phyloP scores from a whole-genome alignment of 2,113 vertebrate species.

The Cyrtonyx montezumae region DNA sequence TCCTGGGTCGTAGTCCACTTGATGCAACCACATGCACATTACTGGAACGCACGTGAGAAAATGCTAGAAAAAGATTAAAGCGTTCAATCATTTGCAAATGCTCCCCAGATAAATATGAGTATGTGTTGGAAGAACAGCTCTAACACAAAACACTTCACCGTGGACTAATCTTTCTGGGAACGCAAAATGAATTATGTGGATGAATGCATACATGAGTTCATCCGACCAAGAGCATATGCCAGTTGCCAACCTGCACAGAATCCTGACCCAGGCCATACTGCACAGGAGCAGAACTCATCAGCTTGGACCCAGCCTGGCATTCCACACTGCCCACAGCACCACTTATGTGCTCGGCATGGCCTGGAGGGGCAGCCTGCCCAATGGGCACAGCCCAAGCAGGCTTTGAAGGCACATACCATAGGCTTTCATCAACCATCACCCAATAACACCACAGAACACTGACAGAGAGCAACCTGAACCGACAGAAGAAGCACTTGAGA shows the following conservation, averaged over 20 bases:
- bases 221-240: fast-evolving
- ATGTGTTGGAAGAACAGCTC: not conserved
- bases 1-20: slow-evolving; percentile 6
- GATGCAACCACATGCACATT: not conserved
- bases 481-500: not conserved
- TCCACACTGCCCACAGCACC: not conserved
- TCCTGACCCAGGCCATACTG: fast-evolving
- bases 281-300: not conserved
- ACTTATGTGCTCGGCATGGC: fast-evolving
- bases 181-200: not conserved
- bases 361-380: not conserved
- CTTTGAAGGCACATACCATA: not conserved
- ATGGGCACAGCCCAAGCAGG: not conserved
- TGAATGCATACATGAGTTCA: not conserved
- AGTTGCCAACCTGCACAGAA: fast-evolving
- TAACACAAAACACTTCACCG: fast-evolving
- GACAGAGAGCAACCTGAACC: not conserved
- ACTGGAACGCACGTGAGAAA: not conserved
- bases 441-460: not conserved
- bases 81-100: slow-evolving; percentile 34
- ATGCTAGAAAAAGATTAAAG: not conserved
- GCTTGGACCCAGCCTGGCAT: not conserved
- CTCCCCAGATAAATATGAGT: not conserved
- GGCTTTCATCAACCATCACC: not conserved
- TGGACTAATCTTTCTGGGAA: not conserved